These are phyloP conservation scores for Drepana arcuata DNA, from an alignment of 1,140 invertebrate genomes.

Conservation along the genomic window DNA sequence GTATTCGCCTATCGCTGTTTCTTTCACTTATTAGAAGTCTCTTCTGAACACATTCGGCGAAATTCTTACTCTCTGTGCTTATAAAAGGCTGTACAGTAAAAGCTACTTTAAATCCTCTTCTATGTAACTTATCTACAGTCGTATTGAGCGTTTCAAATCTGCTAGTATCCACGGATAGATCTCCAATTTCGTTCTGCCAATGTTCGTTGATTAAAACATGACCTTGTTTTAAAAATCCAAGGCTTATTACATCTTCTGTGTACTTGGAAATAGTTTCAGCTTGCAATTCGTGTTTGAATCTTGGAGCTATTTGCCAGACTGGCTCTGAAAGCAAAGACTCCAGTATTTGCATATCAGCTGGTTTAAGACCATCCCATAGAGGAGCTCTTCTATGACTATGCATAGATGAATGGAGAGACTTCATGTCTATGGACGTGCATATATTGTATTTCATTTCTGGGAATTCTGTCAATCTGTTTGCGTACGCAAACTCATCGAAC, in stretches of 20 bases:
- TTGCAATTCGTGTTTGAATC: constrained; percentile 74
- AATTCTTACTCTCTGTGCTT: constrained; percentile 86
- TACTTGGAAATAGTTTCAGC: constrained; percentile 84
- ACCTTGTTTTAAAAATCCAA: constrained; percentile 82
- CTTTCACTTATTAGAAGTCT: constrained; percentile 81
- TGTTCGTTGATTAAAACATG: constrained; percentile 88
- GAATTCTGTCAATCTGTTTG: constrained; percentile 75
- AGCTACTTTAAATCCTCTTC: constrained; percentile 88
- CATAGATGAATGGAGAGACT: constrained; percentile 78
- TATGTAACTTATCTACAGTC: constrained; percentile 85
- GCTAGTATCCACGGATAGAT: constrained; percentile 80
- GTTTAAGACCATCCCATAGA: constrained; percentile 85
- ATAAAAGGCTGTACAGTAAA: constrained; percentile 90
- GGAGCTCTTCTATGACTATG: constrained; percentile 76
- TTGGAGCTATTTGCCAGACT: constrained; percentile 85
- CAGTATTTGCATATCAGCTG: constrained; percentile 80
- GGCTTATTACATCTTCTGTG: constrained; percentile 83
- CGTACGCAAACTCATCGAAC: constrained; percentile 84
- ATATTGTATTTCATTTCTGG: constrained; percentile 88
- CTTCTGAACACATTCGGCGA: constrained; percentile 82
- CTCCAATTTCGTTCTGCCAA: constrained; percentile 87
- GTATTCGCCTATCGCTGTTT: constrained; percentile 80
- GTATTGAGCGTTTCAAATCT: constrained; percentile 83
- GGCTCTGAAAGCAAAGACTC: constrained; percentile 85
- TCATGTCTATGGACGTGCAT: constrained; percentile 86